Evolutionary conservation across 2,797 vertebrate species (phyloP), one percentile per base, ranked within the genome.

Genomic region (Myotis myotis): DNA sequence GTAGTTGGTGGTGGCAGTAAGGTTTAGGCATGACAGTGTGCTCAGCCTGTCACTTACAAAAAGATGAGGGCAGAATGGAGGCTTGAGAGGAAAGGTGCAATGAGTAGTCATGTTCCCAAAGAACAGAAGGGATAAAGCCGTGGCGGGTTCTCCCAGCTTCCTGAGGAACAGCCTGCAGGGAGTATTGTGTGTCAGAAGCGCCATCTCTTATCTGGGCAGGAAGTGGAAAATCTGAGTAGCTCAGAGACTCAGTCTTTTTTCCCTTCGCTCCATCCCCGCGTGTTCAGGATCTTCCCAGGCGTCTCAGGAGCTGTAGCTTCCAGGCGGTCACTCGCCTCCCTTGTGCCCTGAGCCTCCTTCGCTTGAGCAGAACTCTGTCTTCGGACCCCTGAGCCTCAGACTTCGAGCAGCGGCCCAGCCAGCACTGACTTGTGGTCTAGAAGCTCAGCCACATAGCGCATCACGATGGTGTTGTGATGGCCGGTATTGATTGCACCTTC

Each of bases 191-290:
- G 7, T 96, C 44, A 92, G 76, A 66, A 90, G 85, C 0, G 0
- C 33, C 96, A 68, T 93, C 38, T 97, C 74, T 96, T 97, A 93
- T 74, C 90, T 95, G 93, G 91, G 66, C 95, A 89, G 96, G 96
- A 97, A 97, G 51, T 89, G 55, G 94, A 95, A 97, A 97, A 60
- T 93, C 44, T 62, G 88, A 96, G 22, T 96, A 91, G 72, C 93
- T 89, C 25, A 0, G 55, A 91, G 12, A 55, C 70, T 75, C 49
- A 4, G 83, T 51, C 78, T 86, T 60, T 74, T n/a, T n/a, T 60
- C 75, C 8, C 41, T 72, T 90, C 93, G 83, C 57, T 36, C 7
- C 38, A 49, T 19, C 3, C 12, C 11, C 51, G 66, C 23, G 6
- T 64, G 22, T 64, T 94, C 71, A 74, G 57, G 33, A 94, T 75